These are phyloP conservation scores for Chloropsis hardwickii DNA, from an alignment of 2,113 vertebrate species.

Conservation along the genomic window DNA sequence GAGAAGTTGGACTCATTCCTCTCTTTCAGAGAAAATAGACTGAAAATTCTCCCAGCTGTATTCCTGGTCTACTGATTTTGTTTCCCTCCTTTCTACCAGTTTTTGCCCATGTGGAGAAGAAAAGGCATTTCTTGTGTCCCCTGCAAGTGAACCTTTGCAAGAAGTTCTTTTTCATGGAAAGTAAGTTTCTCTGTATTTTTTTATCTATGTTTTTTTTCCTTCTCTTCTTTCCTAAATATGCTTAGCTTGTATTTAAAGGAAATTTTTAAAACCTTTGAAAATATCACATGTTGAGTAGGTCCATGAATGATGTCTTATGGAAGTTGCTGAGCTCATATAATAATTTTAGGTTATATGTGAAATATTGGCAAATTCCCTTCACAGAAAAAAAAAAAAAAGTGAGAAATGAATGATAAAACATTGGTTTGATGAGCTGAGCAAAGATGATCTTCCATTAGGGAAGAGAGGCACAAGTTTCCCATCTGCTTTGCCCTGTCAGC, in stretches of 20 bases:
- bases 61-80: constrained; percentile 3
- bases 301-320: background rate
- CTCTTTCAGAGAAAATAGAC: background rate
- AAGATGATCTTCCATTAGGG: background rate
- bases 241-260: background rate
- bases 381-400: background rate
- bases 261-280: background rate
- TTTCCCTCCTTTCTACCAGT: constrained; percentile 16
- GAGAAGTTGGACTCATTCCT: background rate
- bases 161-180: background rate
- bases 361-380: background rate
- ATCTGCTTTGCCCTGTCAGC: background rate
- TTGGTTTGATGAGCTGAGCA: background rate
- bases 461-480: background rate
- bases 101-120: background rate
- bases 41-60: background rate
- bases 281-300: background rate
- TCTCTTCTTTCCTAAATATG: background rate
- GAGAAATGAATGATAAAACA: background rate
- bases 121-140: background rate
- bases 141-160: background rate
- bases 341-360: background rate
- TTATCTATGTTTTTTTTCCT: background rate
- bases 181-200: constrained; percentile 19
- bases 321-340: background rate